Evolutionary conservation across 2,113 vertebrate genomes (phyloP), one percentile per base, ranked within the genome.

Genomic region (Galemys pyrenaicus): DNA sequence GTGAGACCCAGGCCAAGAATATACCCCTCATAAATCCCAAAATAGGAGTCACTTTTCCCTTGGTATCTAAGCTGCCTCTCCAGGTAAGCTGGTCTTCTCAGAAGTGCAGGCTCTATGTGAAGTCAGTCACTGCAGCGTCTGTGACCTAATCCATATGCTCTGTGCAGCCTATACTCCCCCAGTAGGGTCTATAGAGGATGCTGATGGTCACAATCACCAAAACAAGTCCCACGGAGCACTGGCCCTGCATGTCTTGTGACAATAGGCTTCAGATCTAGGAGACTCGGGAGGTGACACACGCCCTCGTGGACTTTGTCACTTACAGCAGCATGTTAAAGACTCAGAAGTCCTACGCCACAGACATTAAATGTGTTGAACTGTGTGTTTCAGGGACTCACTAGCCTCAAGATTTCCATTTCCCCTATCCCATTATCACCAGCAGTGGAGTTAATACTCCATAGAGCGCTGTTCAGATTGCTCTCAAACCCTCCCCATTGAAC

Each of bases 101-200:
- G 1, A 30, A n/a, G 28, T n/a, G 80, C 24, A 2, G 30, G 49
- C 28, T 35, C 65, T 24, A 19, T 60, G 32, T 32, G 37, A 85
- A 60, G n/a, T n/a, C n/a, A 77, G 62, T 15, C 2, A 67, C 9
- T 11, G 3, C 32, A 54, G n/a, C 74, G 56, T 24, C 28, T 5
- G 24, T 0, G 20, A 35, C 0, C 1, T 24, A 10, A 58, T 5
- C 32, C 39, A 39, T 5, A 44, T 26, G 20, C 30, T 46, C 9
- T 75, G 44, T 17, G 20, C 6, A 35, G 35, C 26, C 41, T 19
- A 22, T 62, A 35, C 32, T 26, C 49, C n/a, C 70, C 20, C 54
- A 4, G 9, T 6, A 4, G 24, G 19, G 9, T 67, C 65, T 41
- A 30, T 17, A 44, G n/a, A 79, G 5, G 11, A 74, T 17, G 11